These are phyloP conservation scores for Poecilobothrus nobilitatus DNA, from an alignment of 2,888 invertebrate genomes.

Conservation along the genomic window DNA sequence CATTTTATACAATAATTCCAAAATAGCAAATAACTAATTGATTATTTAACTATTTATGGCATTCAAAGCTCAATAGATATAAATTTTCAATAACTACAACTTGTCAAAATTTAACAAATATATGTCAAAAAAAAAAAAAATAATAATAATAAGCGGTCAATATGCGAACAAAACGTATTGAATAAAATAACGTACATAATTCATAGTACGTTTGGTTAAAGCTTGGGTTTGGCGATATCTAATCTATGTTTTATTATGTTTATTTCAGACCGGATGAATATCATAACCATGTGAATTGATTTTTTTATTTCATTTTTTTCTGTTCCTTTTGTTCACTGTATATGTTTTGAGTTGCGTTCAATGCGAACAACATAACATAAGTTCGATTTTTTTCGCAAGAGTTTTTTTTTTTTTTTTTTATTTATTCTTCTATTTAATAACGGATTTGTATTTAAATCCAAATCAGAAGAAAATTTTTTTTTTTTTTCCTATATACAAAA, in stretches of 20 bases:
- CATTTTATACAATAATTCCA: not conserved
- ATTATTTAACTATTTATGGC: conserved; percentile 11
- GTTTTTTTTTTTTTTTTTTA: too few species aligned
- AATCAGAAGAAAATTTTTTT: not conserved
- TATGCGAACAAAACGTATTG: not conserved
- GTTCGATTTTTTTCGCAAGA: not conserved
- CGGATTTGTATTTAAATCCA: not conserved
- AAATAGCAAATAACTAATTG: conserved; percentile 8
- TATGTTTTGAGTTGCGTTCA: not conserved
- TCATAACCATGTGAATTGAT: not conserved
- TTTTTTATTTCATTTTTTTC: not conserved
- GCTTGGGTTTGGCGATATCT: too few species aligned
- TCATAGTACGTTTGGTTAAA: too few species aligned
- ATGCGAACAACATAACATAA: not conserved
- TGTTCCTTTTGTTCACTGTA: not conserved
- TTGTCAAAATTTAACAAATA: conserved; percentile 6
- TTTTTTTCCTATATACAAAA: not conserved
- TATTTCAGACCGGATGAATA: not conserved
- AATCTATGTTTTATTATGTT: not conserved
- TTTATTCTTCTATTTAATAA: not conserved
- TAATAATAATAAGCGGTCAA: not conserved
- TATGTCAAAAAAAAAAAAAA: not conserved
- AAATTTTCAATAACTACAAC: conserved; percentile 6
- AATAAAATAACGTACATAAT: too few species aligned
- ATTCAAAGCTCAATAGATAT: not conserved